Percentiles rank a stretch among this genome's conserved stretches.
These are phyloP conservation scores for Pseudomyrmex cubaensis DNA, from an alignment of 1,140 invertebrate genomes.

Conservation along the genomic window DNA sequence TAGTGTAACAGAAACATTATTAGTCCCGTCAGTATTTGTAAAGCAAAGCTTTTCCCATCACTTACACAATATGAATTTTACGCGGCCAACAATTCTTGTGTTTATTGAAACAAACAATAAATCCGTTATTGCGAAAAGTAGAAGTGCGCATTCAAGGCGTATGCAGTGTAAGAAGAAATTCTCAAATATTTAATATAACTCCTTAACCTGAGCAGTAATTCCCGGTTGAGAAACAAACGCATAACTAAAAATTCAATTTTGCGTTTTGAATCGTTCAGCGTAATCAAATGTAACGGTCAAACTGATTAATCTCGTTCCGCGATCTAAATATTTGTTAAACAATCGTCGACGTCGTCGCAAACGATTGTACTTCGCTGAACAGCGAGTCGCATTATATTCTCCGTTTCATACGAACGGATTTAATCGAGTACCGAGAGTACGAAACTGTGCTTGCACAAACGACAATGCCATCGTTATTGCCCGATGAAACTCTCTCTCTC, in stretches of 20 bases:
- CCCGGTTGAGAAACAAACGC: too few relatives aligned
- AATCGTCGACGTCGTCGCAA: too few relatives aligned
- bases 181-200: too few relatives aligned
- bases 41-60: slow-evolving; percentile 1
- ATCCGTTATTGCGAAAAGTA: too few relatives aligned
- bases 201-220: too few relatives aligned
- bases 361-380: too few relatives aligned
- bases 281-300: neutral
- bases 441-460: slow-evolving; percentile 16
- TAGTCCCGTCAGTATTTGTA: neutral
- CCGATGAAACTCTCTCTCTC: slow-evolving; percentile 2
- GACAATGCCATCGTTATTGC: neutral
- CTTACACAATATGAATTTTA: slow-evolving; percentile 16
- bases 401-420: slow-evolving; percentile 3
- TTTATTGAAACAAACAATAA: too few relatives aligned
- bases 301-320: neutral
- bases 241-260: too few relatives aligned
- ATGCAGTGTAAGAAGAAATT: too few relatives aligned
- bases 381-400: neutral
- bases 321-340: too few relatives aligned
- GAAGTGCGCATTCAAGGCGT: too few relatives aligned
- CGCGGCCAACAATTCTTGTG: neutral
- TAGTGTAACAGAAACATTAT: neutral
- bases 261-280: too few relatives aligned
- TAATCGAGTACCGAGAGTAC: neutral